A percentile compares a stretch with the other conserved stretches of the same genome.
Evolutionary conservation across 2,113 vertebrate genomes (phyloP).

Genomic region (Galbula dea): DNA sequence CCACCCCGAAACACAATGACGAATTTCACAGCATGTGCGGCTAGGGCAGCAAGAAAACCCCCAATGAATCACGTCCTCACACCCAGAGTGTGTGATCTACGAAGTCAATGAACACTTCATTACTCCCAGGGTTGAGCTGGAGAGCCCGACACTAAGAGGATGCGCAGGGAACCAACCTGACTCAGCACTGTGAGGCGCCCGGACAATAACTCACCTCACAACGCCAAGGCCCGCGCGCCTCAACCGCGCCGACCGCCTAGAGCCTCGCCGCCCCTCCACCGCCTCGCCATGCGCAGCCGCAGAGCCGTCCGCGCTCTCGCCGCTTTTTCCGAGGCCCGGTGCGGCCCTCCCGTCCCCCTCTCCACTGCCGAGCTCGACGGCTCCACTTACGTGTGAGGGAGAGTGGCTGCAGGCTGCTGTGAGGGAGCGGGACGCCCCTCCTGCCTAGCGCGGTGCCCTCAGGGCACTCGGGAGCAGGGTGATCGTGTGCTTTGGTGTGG

Average conservation of each 20-base stretch:
- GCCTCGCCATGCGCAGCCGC: background rate
- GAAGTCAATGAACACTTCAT: rapidly evolving
- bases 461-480: rapidly evolving
- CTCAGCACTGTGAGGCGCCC: background rate
- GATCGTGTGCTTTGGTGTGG: rapidly evolving
- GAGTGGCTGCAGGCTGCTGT: rapidly evolving
- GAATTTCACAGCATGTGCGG: rapidly evolving
- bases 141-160: rapidly evolving
- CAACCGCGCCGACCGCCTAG: background rate
- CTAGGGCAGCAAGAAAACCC: background rate
- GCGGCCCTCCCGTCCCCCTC: too few species aligned
- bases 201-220: background rate
- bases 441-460: rapidly evolving
- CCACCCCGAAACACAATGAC: rapidly evolving
- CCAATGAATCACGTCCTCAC: rapidly evolving
- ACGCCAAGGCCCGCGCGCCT: background rate
- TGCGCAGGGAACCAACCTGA: rapidly evolving
- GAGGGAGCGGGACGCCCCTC: rapidly evolving
- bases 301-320: background rate
- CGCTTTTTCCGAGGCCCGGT: too few species aligned
- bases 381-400: background rate
- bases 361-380: too few species aligned
- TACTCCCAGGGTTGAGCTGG: rapidly evolving
- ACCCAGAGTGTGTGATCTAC: rapidly evolving
- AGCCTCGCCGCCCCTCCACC: background rate